Base-by-base conservation (phyloP, 2,888 invertebrate species). In the Drosophila nr. medialis region DNA sequence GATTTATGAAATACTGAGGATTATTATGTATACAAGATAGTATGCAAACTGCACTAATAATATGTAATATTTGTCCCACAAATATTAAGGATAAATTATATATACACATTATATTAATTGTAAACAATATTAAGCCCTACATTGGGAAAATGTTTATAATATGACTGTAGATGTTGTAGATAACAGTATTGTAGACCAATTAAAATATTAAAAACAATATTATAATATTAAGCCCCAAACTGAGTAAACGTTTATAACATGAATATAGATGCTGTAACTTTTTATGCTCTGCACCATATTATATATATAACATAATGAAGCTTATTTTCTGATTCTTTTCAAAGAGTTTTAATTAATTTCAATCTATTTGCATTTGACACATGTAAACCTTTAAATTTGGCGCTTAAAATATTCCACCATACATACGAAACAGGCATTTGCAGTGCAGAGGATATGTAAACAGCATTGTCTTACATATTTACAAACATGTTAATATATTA, bases 311-410 rank as follows among this genome's bases (percentile, higher is more conserved):
- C 13, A 21, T 21, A 15, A 24, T 24, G 13, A 4, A 15, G 13
- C 21, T 4, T 45, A 4, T 45, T 24, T 24, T 42, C 11, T 2
- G 5, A 11, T 21, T 21, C 5, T 8, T 30, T 32, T 53, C 8
- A 10, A 24, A 34, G 34, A 38, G 15, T 45, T 24, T 4, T 45
- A 15, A 45, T 45, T 45, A 11, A 21, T 11, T 21, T 1, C 2
- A 21, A 21, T 42, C 5, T 45, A 45, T 24, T 24, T 53, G 8
- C 4, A 38, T 10, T 29, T 11, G 1, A 30, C 21, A 55, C 21
- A 42, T 10, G 42, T n/a, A 30, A 42, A 27, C 18, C 49, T 49
- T 58, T 15, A 42, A 50, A 70, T 50, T 67, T 67, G 40, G 71
- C 71, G 67, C 67, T 34, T 13, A 48, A 69, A 54, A 27, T 59